Conservation (phyloP, 2,888 invertebrate genomes). For the Agrochola litura region DNA sequence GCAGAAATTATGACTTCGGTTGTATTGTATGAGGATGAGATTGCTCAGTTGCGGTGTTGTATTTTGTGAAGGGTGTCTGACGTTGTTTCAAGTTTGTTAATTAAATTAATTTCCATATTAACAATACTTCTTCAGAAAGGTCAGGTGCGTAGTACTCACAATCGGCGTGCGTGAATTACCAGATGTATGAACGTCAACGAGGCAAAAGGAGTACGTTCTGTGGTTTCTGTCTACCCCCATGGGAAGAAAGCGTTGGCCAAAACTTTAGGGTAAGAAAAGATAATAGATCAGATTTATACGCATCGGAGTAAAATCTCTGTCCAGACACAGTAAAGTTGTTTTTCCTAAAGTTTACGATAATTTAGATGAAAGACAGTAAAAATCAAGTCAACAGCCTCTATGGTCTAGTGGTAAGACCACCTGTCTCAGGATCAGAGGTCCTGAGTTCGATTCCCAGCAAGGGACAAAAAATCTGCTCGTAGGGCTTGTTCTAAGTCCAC, state of each 20-base stretch:
- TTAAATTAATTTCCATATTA: neutral
- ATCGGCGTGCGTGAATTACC: too few relatives aligned
- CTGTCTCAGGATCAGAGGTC: too few relatives aligned
- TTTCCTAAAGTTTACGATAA: neutral
- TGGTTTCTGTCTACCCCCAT: neutral
- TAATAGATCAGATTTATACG: neutral
- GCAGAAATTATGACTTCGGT: constrained; percentile 11
- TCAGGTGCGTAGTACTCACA: too few relatives aligned
- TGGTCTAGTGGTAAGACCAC: too few relatives aligned
- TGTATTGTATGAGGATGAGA: neutral
- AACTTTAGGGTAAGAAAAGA: neutral
- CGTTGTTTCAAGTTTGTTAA: neutral
- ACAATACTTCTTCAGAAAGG: too few relatives aligned
- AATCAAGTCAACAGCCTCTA: too few relatives aligned
- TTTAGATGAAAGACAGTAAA: neutral
- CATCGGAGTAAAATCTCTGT: neutral
- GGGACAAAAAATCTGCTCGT: too few relatives aligned
- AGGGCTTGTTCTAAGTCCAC: too few relatives aligned
- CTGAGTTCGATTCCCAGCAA: too few relatives aligned
- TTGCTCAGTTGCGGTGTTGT: neutral
- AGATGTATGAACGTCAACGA: too few relatives aligned
- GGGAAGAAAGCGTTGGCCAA: neutral
- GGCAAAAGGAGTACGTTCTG: too few relatives aligned
- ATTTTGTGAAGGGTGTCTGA: neutral
- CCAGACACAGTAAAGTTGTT: neutral